Percentiles rank a stretch among this genome's conserved stretches.
These are phyloP conservation scores for Cheilosia variabilis DNA, from an alignment of 2,888 invertebrate species.

Conservation along the genomic window DNA sequence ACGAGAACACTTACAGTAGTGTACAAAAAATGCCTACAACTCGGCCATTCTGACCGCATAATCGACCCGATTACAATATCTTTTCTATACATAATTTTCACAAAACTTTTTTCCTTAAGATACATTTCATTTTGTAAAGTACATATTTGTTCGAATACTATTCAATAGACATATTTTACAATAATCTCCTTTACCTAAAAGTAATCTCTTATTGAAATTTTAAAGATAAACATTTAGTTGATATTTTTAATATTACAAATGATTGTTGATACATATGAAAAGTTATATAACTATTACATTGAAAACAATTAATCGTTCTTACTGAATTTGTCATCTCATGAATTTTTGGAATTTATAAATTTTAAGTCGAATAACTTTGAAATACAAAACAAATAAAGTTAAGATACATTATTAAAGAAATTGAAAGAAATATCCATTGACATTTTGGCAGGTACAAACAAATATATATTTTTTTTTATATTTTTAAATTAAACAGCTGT, in stretches of 20 bases:
- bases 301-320: conserved; percentile 14
- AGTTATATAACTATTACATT: conserved; percentile 15
- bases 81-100: background rate
- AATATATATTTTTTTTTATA: background rate
- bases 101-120: background rate
- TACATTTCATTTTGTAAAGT: background rate
- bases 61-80: conserved; percentile 15
- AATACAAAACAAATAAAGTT: conserved; percentile 16
- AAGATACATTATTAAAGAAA: conserved; percentile 11
- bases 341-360: conserved; percentile 2
- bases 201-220: conserved; percentile 7
- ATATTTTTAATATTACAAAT: conserved; percentile 10
- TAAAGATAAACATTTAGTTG: conserved; percentile 10
- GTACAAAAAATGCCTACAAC: background rate
- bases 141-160: background rate
- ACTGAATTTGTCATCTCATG: conserved; percentile 15
- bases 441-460: conserved; percentile 14
- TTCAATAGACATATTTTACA: background rate
- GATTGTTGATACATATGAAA: conserved; percentile 10
- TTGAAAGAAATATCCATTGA: conserved; percentile 17
- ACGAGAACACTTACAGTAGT: background rate
- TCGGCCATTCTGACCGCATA: conserved; percentile 25
- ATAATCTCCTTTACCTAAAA: background rate
- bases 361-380: conserved; percentile 8
- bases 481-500: conserved; percentile 1